Base-by-base conservation (phyloP, 2,797 vertebrate species). In the Hypotaenidia philippensis region DNA sequence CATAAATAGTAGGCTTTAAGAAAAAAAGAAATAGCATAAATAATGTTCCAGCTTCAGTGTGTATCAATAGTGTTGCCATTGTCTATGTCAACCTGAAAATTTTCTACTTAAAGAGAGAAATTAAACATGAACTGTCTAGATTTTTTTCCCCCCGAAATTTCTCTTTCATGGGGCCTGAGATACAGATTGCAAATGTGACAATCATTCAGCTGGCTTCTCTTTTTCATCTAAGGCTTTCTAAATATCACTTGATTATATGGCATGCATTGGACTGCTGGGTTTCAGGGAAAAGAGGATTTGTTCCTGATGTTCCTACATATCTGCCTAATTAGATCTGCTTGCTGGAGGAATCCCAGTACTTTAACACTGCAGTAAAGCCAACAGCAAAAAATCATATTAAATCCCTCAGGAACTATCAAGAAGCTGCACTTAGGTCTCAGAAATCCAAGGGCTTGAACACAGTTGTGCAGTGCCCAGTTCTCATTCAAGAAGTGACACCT, bases 381-480 rank as follows among this genome's bases (percentile, higher is more conserved):
- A 34, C 4, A 63, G 34, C 16, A 83, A 85, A 84, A 84, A 83
- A 18, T 10, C 16, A 71, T 41, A 60, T 8, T 40, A 81, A 55
- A 56, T 10, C 57, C 14, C 13, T 0, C 0, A 74, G 45, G 45
- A 66, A 3, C 53, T 45, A 49, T 34, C 57, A 71, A 52, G 89
- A 66, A 31, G 13, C 4, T 26, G 26, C 12, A 25, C 26, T 64
- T 0, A 0, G 60, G 27, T 44, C 17, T 2, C 59, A 47, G 47
- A 7, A 40, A 26, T 29, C 56, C 50, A 44, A 52, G n/a, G n/a
- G 36, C 3, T 91, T 21, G 26, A 41, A 16, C 29, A 21, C 0
- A 0, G 17, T 5, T 11, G 21, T 50, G 52, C n/a, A 47, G 21
- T 19, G 61, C 25, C 47, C 0, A 1, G 18, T 10, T 76, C 52